These are phyloP conservation scores for Ptilodon capucinus DNA, from an alignment of 2,888 invertebrate species.

Conservation along the genomic window DNA sequence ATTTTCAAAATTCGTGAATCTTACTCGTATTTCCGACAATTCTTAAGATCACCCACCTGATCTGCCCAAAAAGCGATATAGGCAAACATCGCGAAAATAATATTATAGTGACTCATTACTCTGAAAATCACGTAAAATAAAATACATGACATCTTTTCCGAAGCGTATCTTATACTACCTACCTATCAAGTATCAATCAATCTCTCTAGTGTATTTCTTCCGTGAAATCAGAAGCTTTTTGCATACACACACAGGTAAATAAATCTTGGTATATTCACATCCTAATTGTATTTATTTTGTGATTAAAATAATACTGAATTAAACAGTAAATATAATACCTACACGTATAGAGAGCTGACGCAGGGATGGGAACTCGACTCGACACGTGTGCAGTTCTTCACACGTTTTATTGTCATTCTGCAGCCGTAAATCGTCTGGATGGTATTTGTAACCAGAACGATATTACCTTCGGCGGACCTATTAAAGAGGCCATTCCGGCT, in stretches of 20 bases:
- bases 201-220: too few relatives aligned
- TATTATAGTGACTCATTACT: too few relatives aligned
- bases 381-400: slow-evolving; percentile 53
- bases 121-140: too few relatives aligned
- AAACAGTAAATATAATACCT: slow-evolving; percentile 3
- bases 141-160: neutral
- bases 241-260: too few relatives aligned
- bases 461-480: slow-evolving; percentile 58
- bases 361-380: slow-evolving; percentile 35
- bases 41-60: too few relatives aligned
- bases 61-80: too few relatives aligned
- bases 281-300: neutral
- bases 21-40: too few relatives aligned
- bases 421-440: slow-evolving; percentile 60
- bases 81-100: too few relatives aligned
- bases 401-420: slow-evolving; percentile 56
- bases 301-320: neutral
- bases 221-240: too few relatives aligned
- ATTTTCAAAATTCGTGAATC: too few relatives aligned
- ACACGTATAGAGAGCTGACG: slow-evolving; percentile 18
- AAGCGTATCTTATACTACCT: too few relatives aligned
- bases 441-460: slow-evolving; percentile 55
- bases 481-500: slow-evolving; percentile 58
- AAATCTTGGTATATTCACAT: neutral
- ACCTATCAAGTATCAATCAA: too few relatives aligned